Evolutionary conservation across 2,888 invertebrate species (phyloP).

Genomic region (Dryadula phaetusa): DNA sequence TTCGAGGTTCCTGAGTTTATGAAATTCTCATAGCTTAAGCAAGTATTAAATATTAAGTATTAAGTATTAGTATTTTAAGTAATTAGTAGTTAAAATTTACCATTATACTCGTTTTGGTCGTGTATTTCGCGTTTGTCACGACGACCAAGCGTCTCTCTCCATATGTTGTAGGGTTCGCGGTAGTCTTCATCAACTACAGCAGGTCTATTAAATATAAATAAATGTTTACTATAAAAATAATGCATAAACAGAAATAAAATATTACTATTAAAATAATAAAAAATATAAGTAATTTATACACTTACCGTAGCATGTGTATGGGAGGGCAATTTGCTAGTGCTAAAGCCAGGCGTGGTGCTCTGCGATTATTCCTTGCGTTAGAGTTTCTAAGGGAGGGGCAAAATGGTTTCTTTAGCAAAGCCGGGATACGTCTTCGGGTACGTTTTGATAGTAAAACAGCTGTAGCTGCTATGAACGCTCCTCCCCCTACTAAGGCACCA

Average conservation of each 20-base stretch:
- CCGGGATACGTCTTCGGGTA: constrained; percentile 69
- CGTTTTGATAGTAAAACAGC: constrained; percentile 86
- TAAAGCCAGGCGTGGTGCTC: constrained; percentile 73
- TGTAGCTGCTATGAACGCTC: constrained; percentile 85
- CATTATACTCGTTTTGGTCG: constrained; percentile 78
- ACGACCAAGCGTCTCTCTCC: constrained; percentile 77
- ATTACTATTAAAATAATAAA: too few species aligned
- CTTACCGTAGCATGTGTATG: constrained; percentile 76
- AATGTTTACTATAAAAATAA: too few species aligned
- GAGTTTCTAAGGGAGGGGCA: constrained; percentile 71
- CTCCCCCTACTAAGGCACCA: constrained; percentile 77
- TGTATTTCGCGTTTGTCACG: constrained; percentile 69
- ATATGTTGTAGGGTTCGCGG: constrained; percentile 78
- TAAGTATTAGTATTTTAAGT: too few species aligned
- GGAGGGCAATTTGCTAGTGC: constrained; percentile 78
- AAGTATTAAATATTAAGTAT: too few species aligned
- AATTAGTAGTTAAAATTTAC: constrained; percentile 55
- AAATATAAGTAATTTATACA: constrained; percentile 6
- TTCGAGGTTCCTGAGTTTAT: background rate
- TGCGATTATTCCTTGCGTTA: constrained; percentile 72
- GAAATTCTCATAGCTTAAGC: too few species aligned
- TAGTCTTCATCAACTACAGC: constrained; percentile 81
- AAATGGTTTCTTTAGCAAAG: constrained; percentile 77
- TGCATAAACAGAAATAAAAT: too few species aligned
- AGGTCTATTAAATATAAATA: constrained; percentile 56